These are phyloP conservation scores for Hyaena hyaena DNA, from an alignment of 2,113 vertebrate genomes.

Conservation along the genomic window DNA sequence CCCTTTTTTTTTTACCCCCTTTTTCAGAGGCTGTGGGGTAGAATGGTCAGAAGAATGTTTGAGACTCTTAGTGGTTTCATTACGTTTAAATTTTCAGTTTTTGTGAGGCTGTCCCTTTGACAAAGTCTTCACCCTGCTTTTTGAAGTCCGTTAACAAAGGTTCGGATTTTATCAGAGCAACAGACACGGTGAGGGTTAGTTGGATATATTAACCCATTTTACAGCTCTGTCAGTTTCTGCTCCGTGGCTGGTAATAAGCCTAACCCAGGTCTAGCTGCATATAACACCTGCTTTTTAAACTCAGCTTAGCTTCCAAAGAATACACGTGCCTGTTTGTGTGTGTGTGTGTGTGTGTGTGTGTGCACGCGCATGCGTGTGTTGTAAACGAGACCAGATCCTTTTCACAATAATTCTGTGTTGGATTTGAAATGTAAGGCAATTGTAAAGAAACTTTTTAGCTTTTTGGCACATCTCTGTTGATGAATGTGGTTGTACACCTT, in stretches of 20 bases:
- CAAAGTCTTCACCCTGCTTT: conserved; percentile 6
- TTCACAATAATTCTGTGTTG: conserved; percentile 48
- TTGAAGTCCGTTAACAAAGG: not conserved
- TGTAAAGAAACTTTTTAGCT: not conserved
- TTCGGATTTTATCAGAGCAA: not conserved
- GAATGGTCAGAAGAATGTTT: conserved; percentile 59
- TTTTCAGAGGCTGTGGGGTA: not conserved
- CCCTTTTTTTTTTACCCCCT: not conserved
- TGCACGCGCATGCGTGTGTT: not conserved
- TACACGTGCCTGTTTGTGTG: not conserved
- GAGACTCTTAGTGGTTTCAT: not conserved
- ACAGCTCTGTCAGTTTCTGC: not conserved
- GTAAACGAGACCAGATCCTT: not conserved
- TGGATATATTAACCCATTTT: not conserved
- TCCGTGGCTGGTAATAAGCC: not conserved
- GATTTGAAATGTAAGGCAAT: not conserved
- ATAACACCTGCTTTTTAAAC: conserved; percentile 8
- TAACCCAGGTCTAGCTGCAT: not conserved
- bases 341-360: not conserved
- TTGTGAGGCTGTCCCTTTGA: not conserved
- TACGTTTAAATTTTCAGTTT: conserved; percentile 10
- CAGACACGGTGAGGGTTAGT: not conserved
- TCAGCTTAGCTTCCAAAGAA: not conserved
- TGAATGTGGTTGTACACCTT: not conserved
- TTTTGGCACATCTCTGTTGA: not conserved